Percentiles rank a stretch among this genome's conserved stretches.
These are phyloP conservation scores for Ametastegia equiseti DNA, from an alignment of 2,888 invertebrate species.

Conservation along the genomic window DNA sequence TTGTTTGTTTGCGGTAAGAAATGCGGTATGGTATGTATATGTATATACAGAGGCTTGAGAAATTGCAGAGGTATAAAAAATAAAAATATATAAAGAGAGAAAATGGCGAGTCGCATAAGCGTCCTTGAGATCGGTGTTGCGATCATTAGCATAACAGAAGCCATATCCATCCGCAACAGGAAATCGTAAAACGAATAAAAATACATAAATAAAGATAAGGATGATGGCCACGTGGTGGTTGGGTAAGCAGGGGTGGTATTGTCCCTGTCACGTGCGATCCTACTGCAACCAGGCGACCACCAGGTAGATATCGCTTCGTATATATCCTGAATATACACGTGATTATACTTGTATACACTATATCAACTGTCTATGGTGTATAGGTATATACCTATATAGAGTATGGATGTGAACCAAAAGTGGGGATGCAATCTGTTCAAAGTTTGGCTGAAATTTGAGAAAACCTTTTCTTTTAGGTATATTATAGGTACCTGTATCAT, in stretches of 20 bases:
- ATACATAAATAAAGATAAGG: slow-evolving; percentile 66
- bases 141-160: slow-evolving; percentile 63
- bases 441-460: too few relatives aligned
- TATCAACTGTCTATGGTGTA: too few relatives aligned
- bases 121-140: slow-evolving; percentile 21
- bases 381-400: too few relatives aligned
- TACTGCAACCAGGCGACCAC: slow-evolving; percentile 37
- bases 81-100: slow-evolving; percentile 14
- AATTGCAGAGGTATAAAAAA: too few relatives aligned
- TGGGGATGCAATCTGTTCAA: too few relatives aligned
- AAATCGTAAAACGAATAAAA: slow-evolving; percentile 71
- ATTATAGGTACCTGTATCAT: neutral
- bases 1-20: neutral
- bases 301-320: slow-evolving; percentile 41
- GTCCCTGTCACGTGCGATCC: slow-evolving; percentile 70
- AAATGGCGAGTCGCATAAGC: slow-evolving; percentile 20
- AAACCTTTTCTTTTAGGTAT: neutral
- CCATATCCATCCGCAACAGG: slow-evolving; percentile 60
- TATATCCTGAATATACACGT: slow-evolving; percentile 1
- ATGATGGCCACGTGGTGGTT: slow-evolving; percentile 43
- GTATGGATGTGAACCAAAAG: neutral
- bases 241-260: slow-evolving; percentile 69
- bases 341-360: neutral
- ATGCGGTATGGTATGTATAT: too few relatives aligned
- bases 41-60: too few relatives aligned